Evolutionary conservation across 2,797 vertebrate species (phyloP), one percentile per base, ranked within the genome.

Genomic region (Sarcophilus harrisii): DNA sequence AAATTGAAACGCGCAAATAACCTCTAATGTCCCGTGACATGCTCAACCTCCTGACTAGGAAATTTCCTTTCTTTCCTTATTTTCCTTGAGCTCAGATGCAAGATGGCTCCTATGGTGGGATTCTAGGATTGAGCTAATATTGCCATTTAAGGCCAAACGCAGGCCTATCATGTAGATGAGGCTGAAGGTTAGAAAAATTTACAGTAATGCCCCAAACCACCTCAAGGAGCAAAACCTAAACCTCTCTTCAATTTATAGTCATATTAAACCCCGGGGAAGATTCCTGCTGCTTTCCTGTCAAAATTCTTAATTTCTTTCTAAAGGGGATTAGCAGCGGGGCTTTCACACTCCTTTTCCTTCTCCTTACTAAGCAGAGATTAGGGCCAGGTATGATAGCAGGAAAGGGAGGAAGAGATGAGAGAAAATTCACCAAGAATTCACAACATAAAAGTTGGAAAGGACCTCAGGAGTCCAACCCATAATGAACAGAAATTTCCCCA

Each of bases 21-120:
- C 95, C 94, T 96, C 93, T 96, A 96, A 97, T 96, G 96, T 95
- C 92, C 93, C 94, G 45, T 94, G 96, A 96, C 94, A 87, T 49
- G 73, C 92, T 95, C 89, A 94, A 91, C 90, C 91, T 96, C 95
- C 57, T n/a, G 27, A 93, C 1, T 10, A 92, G 93, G 57, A 55
- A 5, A 11, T 94, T 96, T 96, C 89, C 58, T 91, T 92, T 54
- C 62, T n/a, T n/a, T 27, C 38, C 59, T 49, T 92, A 95, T 95
- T 93, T 87, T 96, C 54, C 94, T 93, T 92, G 60, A 66, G 59
- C 95, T 81, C 66, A 55, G 66, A 95, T 14, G 18, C 62, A 52
- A 95, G 96, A 59, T 87, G 94, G 91, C 81, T 30, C 73, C 73
- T 49, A 9, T 49, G 73, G 54, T 58, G 58, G 14, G 62, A 54